A percentile compares a stretch with the other conserved stretches of the same genome.
phyloP scores from a whole-genome alignment of 2,888 invertebrate genomes.

The Teleogryllus oceanicus region DNA sequence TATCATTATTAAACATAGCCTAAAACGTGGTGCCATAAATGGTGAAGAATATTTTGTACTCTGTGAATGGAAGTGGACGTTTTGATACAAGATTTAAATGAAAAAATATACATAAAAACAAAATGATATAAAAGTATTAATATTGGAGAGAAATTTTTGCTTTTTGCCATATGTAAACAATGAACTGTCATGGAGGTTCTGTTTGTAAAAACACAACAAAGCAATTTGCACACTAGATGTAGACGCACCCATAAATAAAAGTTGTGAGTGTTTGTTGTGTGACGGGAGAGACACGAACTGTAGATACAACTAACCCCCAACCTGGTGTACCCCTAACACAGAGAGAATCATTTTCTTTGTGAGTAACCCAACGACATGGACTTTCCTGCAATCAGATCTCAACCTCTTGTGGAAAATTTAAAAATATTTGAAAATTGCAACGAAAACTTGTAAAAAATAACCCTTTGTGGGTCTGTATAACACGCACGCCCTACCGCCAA shows the following conservation, averaged over 20 bases:
- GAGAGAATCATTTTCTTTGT: slow-evolving; percentile 6
- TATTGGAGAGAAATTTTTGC: slow-evolving; percentile 27
- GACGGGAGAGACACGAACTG: slow-evolving; percentile 24
- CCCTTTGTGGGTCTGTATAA: slow-evolving; percentile 4
- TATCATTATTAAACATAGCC: slow-evolving; percentile 33
- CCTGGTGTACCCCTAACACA: slow-evolving; percentile 18
- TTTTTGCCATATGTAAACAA: slow-evolving; percentile 26
- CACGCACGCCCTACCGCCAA: background rate
- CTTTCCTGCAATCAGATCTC: background rate
- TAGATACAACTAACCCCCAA: slow-evolving; percentile 19
- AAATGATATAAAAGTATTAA: slow-evolving; percentile 25
- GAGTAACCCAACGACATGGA: slow-evolving; percentile 6
- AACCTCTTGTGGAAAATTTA: slow-evolving; percentile 19
- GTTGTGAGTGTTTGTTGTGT: slow-evolving; percentile 32
- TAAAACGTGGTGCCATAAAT: slow-evolving; percentile 33
- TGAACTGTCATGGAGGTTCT: slow-evolving; percentile 33
- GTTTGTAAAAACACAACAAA: slow-evolving; percentile 31
- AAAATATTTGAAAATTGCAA: slow-evolving; percentile 24
- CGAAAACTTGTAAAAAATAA: background rate
- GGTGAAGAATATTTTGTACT: slow-evolving; percentile 38
- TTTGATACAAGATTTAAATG: slow-evolving; percentile 38
- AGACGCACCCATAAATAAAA: slow-evolving; percentile 30
- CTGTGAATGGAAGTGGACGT: slow-evolving; percentile 38
- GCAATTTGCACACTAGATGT: slow-evolving; percentile 34
- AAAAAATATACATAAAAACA: slow-evolving; percentile 29